Percentiles rank a stretch among this genome's conserved stretches.
phyloP scores from a whole-genome alignment of 2,888 invertebrate genomes.

The Chironomus riparius region DNA sequence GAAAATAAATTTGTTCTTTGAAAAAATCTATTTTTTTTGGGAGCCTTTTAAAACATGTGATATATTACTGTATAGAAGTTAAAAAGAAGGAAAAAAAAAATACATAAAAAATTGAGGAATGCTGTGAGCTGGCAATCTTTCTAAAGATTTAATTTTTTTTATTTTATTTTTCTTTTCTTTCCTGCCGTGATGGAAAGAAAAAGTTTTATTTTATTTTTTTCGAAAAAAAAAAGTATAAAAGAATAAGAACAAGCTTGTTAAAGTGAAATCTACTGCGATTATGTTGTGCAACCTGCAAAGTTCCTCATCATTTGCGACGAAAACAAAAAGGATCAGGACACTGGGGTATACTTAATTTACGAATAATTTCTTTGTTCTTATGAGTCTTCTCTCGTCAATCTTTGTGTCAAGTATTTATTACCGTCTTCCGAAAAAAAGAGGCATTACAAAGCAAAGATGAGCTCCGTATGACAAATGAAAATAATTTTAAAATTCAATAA shows the following conservation, averaged over 20 bases:
- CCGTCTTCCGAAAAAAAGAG: neutral
- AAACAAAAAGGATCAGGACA: neutral
- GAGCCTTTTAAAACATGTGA: constrained; percentile 24
- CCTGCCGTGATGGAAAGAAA: constrained; percentile 4
- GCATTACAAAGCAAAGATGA: neutral
- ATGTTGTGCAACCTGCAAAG: constrained; percentile 6
- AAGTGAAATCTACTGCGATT: neutral
- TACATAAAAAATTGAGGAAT: neutral
- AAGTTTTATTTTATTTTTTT: neutral
- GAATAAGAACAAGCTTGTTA: too few relatives aligned
- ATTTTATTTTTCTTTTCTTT: neutral
- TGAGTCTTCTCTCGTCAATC: neutral
- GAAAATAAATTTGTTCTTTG: neutral
- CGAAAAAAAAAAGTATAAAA: too few relatives aligned
- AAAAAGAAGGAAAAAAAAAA: neutral
- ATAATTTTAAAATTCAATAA: neutral
- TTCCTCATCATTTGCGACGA: neutral
- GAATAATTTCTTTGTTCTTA: neutral
- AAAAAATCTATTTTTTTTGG: neutral
- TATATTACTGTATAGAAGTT: neutral
- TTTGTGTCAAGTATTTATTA: neutral
- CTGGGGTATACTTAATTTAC: neutral
- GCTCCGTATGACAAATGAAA: too few relatives aligned
- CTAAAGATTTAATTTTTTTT: neutral
- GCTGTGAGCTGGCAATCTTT: neutral